Evolutionary conservation across 2,113 vertebrate species (phyloP).

Genomic region (Gallinago jamesoni): DNA sequence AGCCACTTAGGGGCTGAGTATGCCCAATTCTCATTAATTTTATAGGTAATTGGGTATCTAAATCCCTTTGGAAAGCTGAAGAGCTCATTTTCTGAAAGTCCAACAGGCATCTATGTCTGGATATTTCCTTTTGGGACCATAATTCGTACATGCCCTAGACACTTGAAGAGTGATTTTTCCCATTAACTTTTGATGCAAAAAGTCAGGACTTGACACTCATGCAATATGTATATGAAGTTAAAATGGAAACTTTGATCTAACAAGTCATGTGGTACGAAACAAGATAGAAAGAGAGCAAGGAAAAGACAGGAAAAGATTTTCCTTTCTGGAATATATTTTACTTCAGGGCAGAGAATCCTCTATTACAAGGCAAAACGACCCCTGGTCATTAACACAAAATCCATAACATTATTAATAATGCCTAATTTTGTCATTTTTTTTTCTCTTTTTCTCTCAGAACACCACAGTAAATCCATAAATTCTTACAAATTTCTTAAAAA

Average conservation of each 20-base stretch:
- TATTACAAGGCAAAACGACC: not conserved
- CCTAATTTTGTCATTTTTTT: not conserved
- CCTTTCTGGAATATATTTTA: not conserved
- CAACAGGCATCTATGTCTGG: not conserved
- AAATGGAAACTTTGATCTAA: slow-evolving; percentile 51
- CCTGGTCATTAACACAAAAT: not conserved
- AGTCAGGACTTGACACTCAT: slow-evolving; percentile 34
- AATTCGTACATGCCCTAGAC: not conserved
- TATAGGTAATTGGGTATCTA: slow-evolving; percentile 15
- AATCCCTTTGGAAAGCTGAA: slow-evolving; percentile 11
- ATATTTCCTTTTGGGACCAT: not conserved
- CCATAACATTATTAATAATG: not conserved
- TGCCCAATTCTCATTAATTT: slow-evolving; percentile 59
- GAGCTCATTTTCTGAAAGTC: slow-evolving; percentile 14
- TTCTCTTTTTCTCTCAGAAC: not conserved
- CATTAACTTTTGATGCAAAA: slow-evolving; percentile 47
- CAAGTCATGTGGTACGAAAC: not conserved
- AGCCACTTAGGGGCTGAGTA: slow-evolving; percentile 34
- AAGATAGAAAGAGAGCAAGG: slow-evolving; percentile 6
- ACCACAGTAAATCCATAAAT: not conserved
- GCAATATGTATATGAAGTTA: slow-evolving; percentile 36
- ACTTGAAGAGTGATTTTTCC: not conserved
- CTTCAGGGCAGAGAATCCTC: not conserved
- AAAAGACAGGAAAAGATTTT: not conserved
- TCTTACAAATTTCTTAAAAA: not conserved